Percentiles rank a stretch among this genome's conserved stretches.
Evolutionary conservation across 2,113 vertebrate genomes (phyloP).

Genomic region (Herpetotheres cachinnans): DNA sequence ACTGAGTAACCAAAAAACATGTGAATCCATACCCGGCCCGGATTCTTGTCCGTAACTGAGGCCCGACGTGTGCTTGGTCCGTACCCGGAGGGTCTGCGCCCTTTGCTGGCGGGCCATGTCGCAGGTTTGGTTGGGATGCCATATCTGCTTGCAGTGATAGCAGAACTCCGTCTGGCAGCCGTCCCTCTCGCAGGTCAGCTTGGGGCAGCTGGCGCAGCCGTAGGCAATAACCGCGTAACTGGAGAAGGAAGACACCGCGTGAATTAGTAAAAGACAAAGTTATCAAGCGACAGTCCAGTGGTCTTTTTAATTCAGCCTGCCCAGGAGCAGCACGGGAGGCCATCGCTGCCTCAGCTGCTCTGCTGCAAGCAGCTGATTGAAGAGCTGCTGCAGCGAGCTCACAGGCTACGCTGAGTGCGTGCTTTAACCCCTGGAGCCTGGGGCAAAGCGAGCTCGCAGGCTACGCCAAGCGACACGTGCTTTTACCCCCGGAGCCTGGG

Average conservation of each 20-base stretch:
- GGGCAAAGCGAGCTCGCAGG: rapidly evolving
- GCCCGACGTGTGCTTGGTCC: constrained; percentile 91
- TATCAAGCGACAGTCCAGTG: rapidly evolving
- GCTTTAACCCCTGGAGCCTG: neutral
- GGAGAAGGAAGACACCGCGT: neutral
- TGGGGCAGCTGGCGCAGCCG: constrained; percentile 96
- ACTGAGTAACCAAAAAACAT: neutral
- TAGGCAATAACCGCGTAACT: constrained; percentile 97
- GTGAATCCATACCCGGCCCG: constrained; percentile 80
- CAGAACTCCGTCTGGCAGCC: constrained; percentile 97
- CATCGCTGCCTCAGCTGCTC: neutral
- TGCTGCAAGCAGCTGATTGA: neutral
- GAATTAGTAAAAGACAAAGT: neutral
- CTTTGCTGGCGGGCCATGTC: constrained; percentile 96
- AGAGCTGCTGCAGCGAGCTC: neutral
- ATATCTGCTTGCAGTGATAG: constrained; percentile 99
- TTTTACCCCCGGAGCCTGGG: neutral
- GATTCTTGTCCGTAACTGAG: constrained; percentile 93
- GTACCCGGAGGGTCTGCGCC: constrained; percentile 87
- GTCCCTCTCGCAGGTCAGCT: constrained; percentile 91
- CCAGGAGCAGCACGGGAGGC: neutral
- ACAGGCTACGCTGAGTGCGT: rapidly evolving
- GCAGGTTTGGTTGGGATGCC: constrained; percentile 99
- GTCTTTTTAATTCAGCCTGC: neutral
- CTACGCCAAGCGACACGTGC: rapidly evolving